phyloP scores from a whole-genome alignment of 2,113 vertebrate species.

The Uria aalge region DNA sequence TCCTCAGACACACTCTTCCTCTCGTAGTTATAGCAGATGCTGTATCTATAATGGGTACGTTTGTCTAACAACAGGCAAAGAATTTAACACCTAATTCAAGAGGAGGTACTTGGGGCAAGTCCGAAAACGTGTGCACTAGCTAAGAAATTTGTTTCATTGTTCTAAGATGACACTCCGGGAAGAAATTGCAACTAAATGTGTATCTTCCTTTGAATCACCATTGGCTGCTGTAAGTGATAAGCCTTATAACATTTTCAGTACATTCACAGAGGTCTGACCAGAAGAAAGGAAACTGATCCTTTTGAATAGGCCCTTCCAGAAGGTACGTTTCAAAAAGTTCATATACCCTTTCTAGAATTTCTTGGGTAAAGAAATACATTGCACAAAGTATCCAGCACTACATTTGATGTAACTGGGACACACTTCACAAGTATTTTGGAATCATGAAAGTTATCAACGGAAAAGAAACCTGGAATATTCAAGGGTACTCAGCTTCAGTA shows the following conservation, averaged over 20 bases:
- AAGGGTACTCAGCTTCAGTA: background rate
- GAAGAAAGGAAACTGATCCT: background rate
- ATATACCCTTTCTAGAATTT: background rate
- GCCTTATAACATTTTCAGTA: background rate
- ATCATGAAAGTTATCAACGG: background rate
- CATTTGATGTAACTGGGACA: background rate
- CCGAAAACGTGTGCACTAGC: background rate
- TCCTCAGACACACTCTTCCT: background rate
- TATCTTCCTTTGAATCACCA: background rate
- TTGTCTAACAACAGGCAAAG: background rate
- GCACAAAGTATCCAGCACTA: background rate
- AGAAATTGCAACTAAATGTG: background rate
- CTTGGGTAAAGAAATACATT: background rate
- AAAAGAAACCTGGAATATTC: background rate
- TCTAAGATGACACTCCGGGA: background rate
- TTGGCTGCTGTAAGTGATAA: background rate
- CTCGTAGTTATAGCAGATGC: background rate
- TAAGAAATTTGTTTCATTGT: background rate
- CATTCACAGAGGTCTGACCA: background rate
- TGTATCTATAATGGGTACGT: background rate
- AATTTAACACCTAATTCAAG: background rate
- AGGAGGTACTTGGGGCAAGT: background rate
- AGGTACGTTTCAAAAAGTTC: background rate
- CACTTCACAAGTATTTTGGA: background rate
- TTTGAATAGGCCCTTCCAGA: background rate